Evolutionary conservation across 2,113 vertebrate genomes (phyloP).

Genomic region (Gila orcuttii): DNA sequence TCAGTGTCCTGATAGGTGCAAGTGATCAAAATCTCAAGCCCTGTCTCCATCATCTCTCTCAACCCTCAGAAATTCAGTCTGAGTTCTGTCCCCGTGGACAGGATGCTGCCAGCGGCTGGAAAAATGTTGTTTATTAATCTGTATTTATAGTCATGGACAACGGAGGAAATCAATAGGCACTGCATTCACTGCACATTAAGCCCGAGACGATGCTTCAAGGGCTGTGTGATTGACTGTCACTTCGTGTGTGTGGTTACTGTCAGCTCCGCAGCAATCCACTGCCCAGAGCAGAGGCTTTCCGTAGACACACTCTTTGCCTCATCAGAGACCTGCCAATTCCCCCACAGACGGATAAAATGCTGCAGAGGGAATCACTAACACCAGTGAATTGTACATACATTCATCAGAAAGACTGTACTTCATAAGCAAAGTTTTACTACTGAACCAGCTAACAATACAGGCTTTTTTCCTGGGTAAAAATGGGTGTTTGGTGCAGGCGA

Average conservation of each 20-base stretch:
- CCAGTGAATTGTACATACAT: not conserved
- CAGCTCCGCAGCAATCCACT: slow-evolving; percentile 12
- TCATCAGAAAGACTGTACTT: not conserved
- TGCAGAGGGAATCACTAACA: not conserved
- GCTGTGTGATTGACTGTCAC: slow-evolving; percentile 64
- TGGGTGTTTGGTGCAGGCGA: too few species aligned
- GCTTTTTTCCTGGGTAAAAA: too few species aligned
- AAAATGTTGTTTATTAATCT: slow-evolving; percentile 67
- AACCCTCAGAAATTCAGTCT: slow-evolving; percentile 23
- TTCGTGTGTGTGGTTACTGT: slow-evolving; percentile 51
- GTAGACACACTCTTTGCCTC: not conserved
- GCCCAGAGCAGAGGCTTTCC: slow-evolving; percentile 11
- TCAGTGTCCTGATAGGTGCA: not conserved
- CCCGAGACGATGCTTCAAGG: slow-evolving; percentile 64
- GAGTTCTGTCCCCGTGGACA: slow-evolving; percentile 40
- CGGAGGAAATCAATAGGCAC: slow-evolving; percentile 67
- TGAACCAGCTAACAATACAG: not conserved
- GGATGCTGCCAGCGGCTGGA: slow-evolving; percentile 55
- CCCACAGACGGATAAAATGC: not conserved
- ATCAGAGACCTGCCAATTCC: slow-evolving; percentile 17
- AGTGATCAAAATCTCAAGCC: slow-evolving; percentile 5
- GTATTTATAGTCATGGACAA: slow-evolving; percentile 67
- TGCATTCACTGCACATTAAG: slow-evolving; percentile 62
- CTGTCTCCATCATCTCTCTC: slow-evolving; percentile 1
- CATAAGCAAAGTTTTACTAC: not conserved